These are phyloP conservation scores for Pyrgus malvae DNA, from an alignment of 2,888 invertebrate species.

Conservation along the genomic window DNA sequence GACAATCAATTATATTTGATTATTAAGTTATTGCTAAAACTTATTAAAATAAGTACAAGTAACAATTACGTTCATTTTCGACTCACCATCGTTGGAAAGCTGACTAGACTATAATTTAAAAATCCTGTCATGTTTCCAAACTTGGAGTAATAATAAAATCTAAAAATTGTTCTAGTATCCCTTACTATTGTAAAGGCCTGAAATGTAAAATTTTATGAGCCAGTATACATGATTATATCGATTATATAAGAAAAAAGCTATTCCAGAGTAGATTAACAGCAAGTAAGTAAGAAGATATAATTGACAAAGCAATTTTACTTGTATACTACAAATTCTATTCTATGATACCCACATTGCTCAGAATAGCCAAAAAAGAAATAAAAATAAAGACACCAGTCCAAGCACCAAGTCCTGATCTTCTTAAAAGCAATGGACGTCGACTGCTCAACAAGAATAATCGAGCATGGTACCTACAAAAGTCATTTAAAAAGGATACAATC, in stretches of 20 bases:
- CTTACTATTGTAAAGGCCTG: conserved; percentile 8
- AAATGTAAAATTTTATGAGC: not conserved
- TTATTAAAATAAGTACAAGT: no score
- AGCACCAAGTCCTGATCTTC: conserved; percentile 30
- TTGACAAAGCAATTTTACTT: no score
- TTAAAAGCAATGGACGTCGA: conserved; percentile 33
- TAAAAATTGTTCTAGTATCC: conserved; percentile 3
- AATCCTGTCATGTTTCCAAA: conserved; percentile 5
- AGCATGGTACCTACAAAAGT: conserved; percentile 29
- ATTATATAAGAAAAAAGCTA: no score
- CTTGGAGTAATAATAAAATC: not conserved
- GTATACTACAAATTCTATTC: no score
- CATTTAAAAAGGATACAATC: no score
- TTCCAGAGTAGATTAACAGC: no score
- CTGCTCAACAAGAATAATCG: conserved; percentile 29
- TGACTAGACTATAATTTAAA: conserved; percentile 1
- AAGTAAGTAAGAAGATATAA: no score
- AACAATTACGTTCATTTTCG: no score
- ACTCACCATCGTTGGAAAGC: conserved; percentile 3
- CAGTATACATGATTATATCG: no score
- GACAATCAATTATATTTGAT: no score
- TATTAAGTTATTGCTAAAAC: no score
- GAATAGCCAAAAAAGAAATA: conserved; percentile 15
- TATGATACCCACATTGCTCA: conserved; percentile 18
- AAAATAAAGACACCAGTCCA: conserved; percentile 31